Evolutionary conservation across 2,888 invertebrate genomes (phyloP).

Genomic region (Alsophila aescularia): DNA sequence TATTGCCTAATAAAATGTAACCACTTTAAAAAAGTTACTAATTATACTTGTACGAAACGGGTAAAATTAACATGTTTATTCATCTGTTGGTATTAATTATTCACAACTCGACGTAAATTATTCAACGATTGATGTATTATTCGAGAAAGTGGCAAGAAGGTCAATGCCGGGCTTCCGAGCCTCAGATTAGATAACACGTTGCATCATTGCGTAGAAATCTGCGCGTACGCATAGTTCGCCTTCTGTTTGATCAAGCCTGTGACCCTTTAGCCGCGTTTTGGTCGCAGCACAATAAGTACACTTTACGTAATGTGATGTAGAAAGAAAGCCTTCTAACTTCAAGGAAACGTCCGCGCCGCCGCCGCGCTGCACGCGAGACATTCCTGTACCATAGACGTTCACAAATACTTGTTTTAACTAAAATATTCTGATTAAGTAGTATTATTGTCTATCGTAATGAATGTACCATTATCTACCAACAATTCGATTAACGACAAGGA

Average conservation of each 20-base stretch:
- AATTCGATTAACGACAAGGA: too few species aligned
- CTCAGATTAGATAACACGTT: slow-evolving; percentile 40
- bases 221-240: slow-evolving; percentile 1
- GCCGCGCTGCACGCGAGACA: background rate
- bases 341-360: background rate
- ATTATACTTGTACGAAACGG: too few species aligned
- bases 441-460: too few species aligned
- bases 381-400: background rate
- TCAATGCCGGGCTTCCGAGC: slow-evolving; percentile 44
- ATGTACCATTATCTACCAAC: too few species aligned
- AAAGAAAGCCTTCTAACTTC: slow-evolving; percentile 4
- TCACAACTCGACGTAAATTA: slow-evolving; percentile 1
- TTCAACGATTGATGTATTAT: slow-evolving; percentile 24
- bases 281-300: background rate
- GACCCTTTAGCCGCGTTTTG: slow-evolving; percentile 15
- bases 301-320: slow-evolving; percentile 11
- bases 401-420: background rate
- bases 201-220: slow-evolving; percentile 20
- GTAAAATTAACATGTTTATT: background rate
- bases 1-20: too few species aligned
- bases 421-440: too few species aligned
- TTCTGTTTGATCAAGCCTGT: slow-evolving; percentile 14
- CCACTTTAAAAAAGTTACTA: too few species aligned
- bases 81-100: background rate
- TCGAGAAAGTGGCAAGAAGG: slow-evolving; percentile 49